Conservation (phyloP, 1,140 invertebrate species). For the Drosophila aff. region DNA sequence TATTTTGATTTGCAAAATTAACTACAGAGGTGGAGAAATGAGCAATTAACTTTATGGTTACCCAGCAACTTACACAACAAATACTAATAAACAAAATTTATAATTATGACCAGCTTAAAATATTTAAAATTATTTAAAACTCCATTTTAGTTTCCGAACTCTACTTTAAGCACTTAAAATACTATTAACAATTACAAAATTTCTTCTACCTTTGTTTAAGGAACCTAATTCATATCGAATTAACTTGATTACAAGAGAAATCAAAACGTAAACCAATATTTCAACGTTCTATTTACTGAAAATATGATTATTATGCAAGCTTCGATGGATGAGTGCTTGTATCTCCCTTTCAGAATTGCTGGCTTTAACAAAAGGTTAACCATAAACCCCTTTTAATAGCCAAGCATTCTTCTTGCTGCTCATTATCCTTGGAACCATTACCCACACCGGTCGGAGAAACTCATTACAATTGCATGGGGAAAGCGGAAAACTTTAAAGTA, state of each 20-base stretch:
- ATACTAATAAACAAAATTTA: too few species aligned
- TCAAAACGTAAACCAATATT: neutral
- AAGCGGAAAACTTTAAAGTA: slow-evolving; percentile 54
- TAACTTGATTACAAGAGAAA: neutral
- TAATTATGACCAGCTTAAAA: too few species aligned
- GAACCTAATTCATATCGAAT: neutral
- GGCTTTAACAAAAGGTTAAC: slow-evolving; percentile 1
- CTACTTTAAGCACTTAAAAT: too few species aligned
- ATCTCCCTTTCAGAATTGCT: neutral
- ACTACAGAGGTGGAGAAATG: neutral
- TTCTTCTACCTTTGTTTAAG: too few species aligned
- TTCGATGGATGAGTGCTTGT: neutral
- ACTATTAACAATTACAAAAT: too few species aligned
- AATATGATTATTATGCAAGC: slow-evolving; percentile 5
- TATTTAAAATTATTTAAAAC: too few species aligned
- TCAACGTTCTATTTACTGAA: neutral
- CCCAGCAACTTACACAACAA: neutral
- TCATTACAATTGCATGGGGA: slow-evolving; percentile 52
- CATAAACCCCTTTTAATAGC: slow-evolving; percentile 23
- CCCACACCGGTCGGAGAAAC: slow-evolving; percentile 14
- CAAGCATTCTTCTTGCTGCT: slow-evolving; percentile 26
- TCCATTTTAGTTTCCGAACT: too few species aligned
- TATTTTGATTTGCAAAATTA: neutral
- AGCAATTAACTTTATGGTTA: neutral
- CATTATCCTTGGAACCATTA: slow-evolving; percentile 42